Conservation (phyloP, 1,140 invertebrate genomes). For the Platorchestia sp. region DNA sequence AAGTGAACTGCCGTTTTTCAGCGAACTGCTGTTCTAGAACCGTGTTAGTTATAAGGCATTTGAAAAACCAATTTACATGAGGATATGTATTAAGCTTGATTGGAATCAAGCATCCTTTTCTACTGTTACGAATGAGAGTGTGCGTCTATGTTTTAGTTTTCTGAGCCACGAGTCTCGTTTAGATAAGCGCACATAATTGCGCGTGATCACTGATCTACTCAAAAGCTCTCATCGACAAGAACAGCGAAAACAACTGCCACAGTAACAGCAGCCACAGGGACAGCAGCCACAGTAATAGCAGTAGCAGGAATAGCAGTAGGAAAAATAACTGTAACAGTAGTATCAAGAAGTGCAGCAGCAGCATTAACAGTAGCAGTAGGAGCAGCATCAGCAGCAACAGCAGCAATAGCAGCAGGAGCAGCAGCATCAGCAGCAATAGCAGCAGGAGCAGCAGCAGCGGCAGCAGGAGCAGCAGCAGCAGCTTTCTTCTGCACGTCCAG, state of each 20-base stretch:
- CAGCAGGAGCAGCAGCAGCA: slow-evolving; percentile 16
- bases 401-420: not conserved
- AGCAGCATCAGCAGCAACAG: too few species aligned
- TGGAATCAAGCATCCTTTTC: not conserved
- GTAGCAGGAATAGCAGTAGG: too few species aligned
- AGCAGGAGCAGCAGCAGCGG: not conserved
- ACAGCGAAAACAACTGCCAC: not conserved
- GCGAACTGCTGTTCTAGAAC: not conserved
- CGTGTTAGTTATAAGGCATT: not conserved
- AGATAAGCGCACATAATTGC: not conserved
- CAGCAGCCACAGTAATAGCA: not conserved
- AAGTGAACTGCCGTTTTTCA: not conserved
- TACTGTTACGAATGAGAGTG: not conserved
- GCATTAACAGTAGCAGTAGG: not conserved
- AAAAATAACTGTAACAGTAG: not conserved
- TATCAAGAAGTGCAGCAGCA: not conserved
- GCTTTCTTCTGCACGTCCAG: slow-evolving; percentile 29
- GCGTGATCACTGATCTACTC: not conserved
- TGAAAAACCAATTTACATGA: not conserved
- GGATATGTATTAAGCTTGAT: too few species aligned
- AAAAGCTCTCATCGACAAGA: not conserved
- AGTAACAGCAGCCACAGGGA: too few species aligned
- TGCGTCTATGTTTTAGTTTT: not conserved
- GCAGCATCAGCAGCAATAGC: too few species aligned
- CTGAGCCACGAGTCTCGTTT: not conserved